phyloP scores from a whole-genome alignment of 2,797 vertebrate species.

The Hylomyscus alleni region DNA sequence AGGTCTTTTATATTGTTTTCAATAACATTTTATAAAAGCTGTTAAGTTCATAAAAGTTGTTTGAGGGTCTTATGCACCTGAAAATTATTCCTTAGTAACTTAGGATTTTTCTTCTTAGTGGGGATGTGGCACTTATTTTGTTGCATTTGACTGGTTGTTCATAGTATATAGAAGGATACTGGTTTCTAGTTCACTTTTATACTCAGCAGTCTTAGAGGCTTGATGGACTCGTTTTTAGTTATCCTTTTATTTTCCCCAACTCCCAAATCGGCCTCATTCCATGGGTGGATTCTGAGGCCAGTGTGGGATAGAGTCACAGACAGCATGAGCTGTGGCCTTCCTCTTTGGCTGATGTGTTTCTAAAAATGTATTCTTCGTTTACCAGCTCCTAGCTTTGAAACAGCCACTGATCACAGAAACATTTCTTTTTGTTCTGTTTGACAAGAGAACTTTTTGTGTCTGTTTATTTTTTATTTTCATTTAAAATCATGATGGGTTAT shows the following conservation, averaged over 20 bases:
- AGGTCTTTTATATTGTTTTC: slow-evolving; percentile 44
- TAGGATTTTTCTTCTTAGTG: slow-evolving; percentile 23
- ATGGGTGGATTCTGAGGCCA: neutral
- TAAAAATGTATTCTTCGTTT: neutral
- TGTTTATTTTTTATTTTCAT: neutral
- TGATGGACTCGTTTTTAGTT: neutral
- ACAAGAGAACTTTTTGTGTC: neutral
- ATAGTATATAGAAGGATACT: neutral
- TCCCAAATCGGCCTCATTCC: neutral
- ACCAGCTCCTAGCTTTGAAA: slow-evolving; percentile 3
- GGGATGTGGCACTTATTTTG: neutral
- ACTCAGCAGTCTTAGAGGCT: neutral
- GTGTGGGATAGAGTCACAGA: slow-evolving; percentile 14
- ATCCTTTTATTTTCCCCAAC: neutral
- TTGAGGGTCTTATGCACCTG: neutral
- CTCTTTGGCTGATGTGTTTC: slow-evolving; percentile 7
- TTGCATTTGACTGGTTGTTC: neutral
- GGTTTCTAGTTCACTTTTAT: neutral
- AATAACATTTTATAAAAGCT: slow-evolving; percentile 34
- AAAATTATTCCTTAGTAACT: neutral
- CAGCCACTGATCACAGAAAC: neutral
- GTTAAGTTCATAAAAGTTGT: slow-evolving; percentile 23
- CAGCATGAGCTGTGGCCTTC: slow-evolving; percentile 17
- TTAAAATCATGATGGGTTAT: neutral
- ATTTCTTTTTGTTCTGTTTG: slow-evolving; percentile 8